Base-by-base conservation (phyloP, 2,113 vertebrate genomes). In the Oryzias melastigma region DNA sequence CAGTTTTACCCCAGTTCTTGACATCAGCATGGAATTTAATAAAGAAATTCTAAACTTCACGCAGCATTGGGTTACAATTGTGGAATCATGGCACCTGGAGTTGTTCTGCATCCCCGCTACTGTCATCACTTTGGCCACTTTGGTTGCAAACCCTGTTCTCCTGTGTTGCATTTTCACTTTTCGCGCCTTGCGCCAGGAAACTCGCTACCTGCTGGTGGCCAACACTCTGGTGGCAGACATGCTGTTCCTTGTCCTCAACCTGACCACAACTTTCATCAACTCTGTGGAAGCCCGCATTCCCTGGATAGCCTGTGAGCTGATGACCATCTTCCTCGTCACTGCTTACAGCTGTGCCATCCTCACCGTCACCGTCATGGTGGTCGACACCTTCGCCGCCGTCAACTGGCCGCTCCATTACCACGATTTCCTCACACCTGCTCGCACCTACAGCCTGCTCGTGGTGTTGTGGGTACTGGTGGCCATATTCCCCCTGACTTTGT, bases 361-460 rank as follows among this genome's bases (percentile, higher is more conserved):
- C 62, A 92, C 92, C 1, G 68, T 94, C 82, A 93, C 92, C 0
- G 55, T 90, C 43, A 93, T 90, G 80, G 90, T 93, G 58, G 75
- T 82, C 0, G 92, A 94, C 85, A 93, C 92, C 27, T 93, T 91
- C 20, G 66, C 90, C 19, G 92, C 93, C 0, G 88, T 94, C 4
- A 86, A 87, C 45, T 92, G 90, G 83, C 93, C 93, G 0, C 84
- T 94, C 15, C 87, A 19, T 27, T 93, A 93, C 73, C 80, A 75
- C 7, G 75, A 88, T 35, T n/a, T 91, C 4, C 67, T 92, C 17
- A 83, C 90, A 1, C 76, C 81, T 1, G 68, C 79, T 25, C 75
- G 85, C 12, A 82, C 79, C 4, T 66, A 60, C 60, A 71, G 84
- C 60, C 82, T 91, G 17, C 57, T 93, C 50, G 64, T 62, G 3